Conservation (phyloP, 1,140 invertebrate species). For the Penaeus indicus region DNA sequence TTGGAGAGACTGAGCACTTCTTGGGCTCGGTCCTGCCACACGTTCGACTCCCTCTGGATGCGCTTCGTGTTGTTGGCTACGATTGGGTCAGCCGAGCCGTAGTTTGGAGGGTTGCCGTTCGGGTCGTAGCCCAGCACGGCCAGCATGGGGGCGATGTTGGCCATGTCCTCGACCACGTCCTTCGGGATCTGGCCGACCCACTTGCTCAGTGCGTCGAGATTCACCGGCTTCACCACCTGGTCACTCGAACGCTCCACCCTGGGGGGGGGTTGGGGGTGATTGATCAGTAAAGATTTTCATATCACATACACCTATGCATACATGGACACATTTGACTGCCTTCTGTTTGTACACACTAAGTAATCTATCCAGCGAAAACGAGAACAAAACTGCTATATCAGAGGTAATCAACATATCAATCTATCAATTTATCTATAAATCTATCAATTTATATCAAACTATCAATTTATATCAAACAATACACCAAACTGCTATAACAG, state of each 20-base stretch:
- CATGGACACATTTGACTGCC: too few species aligned
- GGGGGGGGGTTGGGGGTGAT: constrained; percentile 69
- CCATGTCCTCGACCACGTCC: constrained; percentile 92
- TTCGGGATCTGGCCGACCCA: constrained; percentile 95
- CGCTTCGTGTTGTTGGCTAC: constrained; percentile 83
- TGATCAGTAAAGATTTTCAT: neutral
- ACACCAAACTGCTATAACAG: neutral
- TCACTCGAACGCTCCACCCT: constrained; percentile 98
- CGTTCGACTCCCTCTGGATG: constrained; percentile 71
- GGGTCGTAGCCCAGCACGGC: constrained; percentile 92
- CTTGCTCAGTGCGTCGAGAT: constrained; percentile 94
- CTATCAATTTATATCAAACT: neutral
- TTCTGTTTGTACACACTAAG: too few species aligned
- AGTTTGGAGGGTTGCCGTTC: constrained; percentile 90
- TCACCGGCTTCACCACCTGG: constrained; percentile 98
- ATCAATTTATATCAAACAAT: neutral
- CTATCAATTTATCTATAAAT: too few species aligned
- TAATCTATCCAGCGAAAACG: too few species aligned
- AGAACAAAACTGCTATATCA: too few species aligned
- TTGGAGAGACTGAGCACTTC: constrained; percentile 66
- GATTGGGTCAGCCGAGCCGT: constrained; percentile 87
- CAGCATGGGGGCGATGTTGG: constrained; percentile 92
- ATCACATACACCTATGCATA: too few species aligned
- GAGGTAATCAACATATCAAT: too few species aligned
- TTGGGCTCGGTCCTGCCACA: constrained; percentile 71